Evolutionary conservation across 2,797 vertebrate species (phyloP).

Genomic region (Moxostoma hubbsi): DNA sequence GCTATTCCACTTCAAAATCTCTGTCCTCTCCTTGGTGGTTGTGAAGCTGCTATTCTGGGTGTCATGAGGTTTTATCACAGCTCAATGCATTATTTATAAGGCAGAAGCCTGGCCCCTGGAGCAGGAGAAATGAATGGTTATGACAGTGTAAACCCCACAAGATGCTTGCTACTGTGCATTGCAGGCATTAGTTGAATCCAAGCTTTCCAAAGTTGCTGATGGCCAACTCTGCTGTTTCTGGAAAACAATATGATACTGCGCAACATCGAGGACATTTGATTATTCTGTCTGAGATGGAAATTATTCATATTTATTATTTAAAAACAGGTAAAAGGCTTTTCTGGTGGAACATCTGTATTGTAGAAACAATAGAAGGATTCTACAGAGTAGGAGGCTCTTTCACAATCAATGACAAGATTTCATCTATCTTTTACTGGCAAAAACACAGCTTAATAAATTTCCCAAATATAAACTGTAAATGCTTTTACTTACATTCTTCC

Average conservation of each 20-base stretch:
- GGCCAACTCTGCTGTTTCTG: constrained; percentile 11
- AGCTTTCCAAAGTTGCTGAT: constrained; percentile 33
- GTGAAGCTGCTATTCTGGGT: constrained; percentile 43
- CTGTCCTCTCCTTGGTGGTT: constrained; percentile 40
- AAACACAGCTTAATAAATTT: too few species aligned
- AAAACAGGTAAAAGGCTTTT: neutral
- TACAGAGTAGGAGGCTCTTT: neutral
- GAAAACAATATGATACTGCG: constrained; percentile 9
- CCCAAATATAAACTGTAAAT: neutral
- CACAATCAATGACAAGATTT: too few species aligned
- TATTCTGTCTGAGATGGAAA: neutral
- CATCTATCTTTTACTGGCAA: too few species aligned
- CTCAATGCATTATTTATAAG: constrained; percentile 59
- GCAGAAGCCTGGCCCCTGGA: constrained; percentile 38
- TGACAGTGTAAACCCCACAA: constrained; percentile 54
- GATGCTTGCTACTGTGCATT: constrained; percentile 39
- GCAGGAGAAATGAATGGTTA: constrained; percentile 54
- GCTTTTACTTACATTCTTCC: neutral
- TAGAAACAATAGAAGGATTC: neutral
- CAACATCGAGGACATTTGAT: neutral
- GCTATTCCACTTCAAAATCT: constrained; percentile 37
- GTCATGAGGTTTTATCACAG: constrained; percentile 50
- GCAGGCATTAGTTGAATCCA: constrained; percentile 33
- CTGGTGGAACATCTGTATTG: neutral
- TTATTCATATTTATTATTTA: constrained; percentile 7